phyloP scores from a whole-genome alignment of 2,888 invertebrate species.

The Metopia argyrocephala region DNA sequence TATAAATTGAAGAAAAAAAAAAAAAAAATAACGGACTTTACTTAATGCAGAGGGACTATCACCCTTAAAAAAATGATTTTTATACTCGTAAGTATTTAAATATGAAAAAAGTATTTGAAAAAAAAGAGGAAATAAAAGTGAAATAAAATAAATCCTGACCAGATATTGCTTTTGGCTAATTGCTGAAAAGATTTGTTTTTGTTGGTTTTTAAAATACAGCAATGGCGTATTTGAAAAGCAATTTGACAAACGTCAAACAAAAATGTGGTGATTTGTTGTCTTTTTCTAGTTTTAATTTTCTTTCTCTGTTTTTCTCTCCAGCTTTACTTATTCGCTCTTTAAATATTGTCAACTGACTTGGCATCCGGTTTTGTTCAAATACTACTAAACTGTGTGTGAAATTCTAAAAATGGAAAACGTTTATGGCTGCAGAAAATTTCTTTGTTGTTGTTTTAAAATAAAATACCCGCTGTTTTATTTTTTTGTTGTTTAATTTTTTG shows the following conservation, averaged over 20 bases:
- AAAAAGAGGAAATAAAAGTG: neutral
- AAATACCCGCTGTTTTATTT: constrained; percentile 47
- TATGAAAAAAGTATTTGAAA: neutral
- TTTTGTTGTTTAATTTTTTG: neutral
- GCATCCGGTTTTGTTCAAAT: constrained; percentile 65
- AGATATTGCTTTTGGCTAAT: constrained; percentile 43
- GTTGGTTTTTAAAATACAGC: constrained; percentile 26
- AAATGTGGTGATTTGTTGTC: constrained; percentile 62
- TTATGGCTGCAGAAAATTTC: constrained; percentile 10
- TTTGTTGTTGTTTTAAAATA: constrained; percentile 32
- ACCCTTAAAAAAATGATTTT: constrained; percentile 23
- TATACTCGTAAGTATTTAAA: constrained; percentile 22
- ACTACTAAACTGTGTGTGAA: neutral
- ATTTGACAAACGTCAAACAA: constrained; percentile 37
- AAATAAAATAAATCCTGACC: constrained; percentile 44
- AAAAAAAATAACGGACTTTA: constrained; percentile 32
- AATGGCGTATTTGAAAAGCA: constrained; percentile 65
- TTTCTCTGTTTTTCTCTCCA: constrained; percentile 41
- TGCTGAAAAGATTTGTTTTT: constrained; percentile 37
- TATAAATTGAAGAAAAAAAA: neutral
- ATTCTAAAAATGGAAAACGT: constrained; percentile 49
- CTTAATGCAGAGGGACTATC: neutral
- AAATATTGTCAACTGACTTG: constrained; percentile 73
- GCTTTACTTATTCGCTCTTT: neutral
- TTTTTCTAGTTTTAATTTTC: constrained; percentile 38